These are phyloP conservation scores for Lutjanus erythropterus DNA, from an alignment of 2,113 vertebrate species.

Conservation along the genomic window DNA sequence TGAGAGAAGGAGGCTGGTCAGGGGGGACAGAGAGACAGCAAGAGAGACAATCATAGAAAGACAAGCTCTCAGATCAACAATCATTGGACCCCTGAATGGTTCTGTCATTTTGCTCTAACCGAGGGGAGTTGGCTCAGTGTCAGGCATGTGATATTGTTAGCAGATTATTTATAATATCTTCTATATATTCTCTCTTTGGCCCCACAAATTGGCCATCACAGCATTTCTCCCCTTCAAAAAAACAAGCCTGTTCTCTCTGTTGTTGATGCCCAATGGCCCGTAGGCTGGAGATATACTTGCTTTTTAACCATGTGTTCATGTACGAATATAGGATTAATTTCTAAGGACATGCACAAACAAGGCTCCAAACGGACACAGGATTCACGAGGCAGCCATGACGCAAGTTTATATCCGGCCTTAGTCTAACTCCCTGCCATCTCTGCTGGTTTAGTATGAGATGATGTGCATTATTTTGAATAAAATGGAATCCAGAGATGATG, in stretches of 20 bases:
- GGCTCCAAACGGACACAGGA: too few species aligned
- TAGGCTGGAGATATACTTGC: too few species aligned
- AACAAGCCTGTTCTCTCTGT: conserved; percentile 35
- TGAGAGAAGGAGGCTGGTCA: conserved; percentile 51
- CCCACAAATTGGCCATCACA: conserved; percentile 41
- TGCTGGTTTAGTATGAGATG: not conserved
- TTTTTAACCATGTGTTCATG: too few species aligned
- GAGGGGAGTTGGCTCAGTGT: conserved; percentile 16
- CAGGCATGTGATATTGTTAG: conserved; percentile 25
- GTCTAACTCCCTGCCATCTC: too few species aligned
- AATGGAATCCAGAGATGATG: conserved; percentile 1
- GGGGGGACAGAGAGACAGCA: conserved; percentile 33
- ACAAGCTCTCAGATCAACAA: conserved; percentile 49
- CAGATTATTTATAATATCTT: conserved; percentile 53
- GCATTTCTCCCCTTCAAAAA: conserved; percentile 24
- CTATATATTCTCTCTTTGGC: conserved; percentile 46
- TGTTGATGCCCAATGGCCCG: conserved; percentile 18
- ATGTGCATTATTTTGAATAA: conserved; percentile 9
- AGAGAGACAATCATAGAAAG: conserved; percentile 37
- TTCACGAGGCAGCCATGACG: too few species aligned
- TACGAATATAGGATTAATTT: too few species aligned
- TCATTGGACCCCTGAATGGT: conserved; percentile 35
- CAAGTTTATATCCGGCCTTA: too few species aligned
- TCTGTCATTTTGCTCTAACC: conserved; percentile 40
- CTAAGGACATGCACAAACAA: too few species aligned